phyloP scores from a whole-genome alignment of 2,888 invertebrate genomes.

The Ypsolopha sequella region DNA sequence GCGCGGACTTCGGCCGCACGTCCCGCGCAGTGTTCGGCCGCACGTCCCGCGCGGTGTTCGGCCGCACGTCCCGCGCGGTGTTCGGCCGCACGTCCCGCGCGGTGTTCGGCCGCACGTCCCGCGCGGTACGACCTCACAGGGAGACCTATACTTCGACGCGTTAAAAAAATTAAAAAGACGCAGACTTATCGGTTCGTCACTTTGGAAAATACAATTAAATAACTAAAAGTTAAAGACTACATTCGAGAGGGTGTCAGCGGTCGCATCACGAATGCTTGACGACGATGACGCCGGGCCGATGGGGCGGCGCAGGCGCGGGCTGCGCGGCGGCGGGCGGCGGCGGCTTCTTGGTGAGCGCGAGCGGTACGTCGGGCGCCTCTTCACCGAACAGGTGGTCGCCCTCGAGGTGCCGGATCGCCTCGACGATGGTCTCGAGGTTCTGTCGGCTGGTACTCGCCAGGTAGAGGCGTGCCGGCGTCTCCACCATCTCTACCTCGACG shows the following conservation, averaged over 20 bases:
- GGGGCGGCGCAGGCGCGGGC: conserved; percentile 67
- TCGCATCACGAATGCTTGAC: conserved; percentile 86
- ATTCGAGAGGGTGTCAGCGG: conserved; percentile 63
- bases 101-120: not conserved
- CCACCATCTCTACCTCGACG: conserved; percentile 79
- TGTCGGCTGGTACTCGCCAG: conserved; percentile 82
- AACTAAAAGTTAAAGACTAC: conserved; percentile 60
- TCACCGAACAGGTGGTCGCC: conserved; percentile 95
- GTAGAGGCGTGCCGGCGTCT: conserved; percentile 58
- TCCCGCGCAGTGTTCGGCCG: not conserved
- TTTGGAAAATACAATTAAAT: conserved; percentile 62
- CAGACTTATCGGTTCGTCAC: conserved; percentile 67
- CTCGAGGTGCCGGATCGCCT: conserved; percentile 97
- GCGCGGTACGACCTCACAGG: conserved; percentile 16
- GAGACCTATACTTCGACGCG: conserved; percentile 38
- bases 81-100: not conserved
- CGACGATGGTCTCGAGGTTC: conserved; percentile 97
- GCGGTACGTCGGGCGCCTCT: conserved; percentile 72
- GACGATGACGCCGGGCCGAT: conserved; percentile 90
- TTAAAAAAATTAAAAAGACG: conserved; percentile 51
- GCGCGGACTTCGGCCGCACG: conserved; percentile 20
- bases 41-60: not conserved
- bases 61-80: not conserved
- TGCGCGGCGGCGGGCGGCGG: conserved; percentile 68
- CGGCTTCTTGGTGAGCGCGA: conserved; percentile 69